Conservation (phyloP, 1,140 invertebrate genomes). For the Latrodectus geometricus region DNA sequence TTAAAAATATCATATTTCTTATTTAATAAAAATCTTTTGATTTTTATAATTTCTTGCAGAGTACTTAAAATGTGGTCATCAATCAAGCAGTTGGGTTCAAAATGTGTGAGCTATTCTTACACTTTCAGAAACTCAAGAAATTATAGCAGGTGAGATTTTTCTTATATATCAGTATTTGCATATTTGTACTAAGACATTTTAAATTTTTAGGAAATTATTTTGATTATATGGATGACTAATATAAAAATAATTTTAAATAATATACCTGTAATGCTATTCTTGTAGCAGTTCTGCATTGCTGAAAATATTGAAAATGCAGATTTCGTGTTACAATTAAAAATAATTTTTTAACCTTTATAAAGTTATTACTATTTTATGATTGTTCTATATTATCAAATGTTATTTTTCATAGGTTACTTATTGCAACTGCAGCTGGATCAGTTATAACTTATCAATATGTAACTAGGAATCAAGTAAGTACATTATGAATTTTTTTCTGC, state of each 20-base stretch:
- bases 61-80: neutral
- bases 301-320: neutral
- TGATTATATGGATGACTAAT: neutral
- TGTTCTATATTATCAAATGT: neutral
- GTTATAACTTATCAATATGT: slow-evolving; percentile 17
- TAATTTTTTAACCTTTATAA: neutral
- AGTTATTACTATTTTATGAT: neutral
- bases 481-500: neutral
- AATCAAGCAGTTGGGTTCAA: slow-evolving; percentile 13
- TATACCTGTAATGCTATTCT: neutral
- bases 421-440: slow-evolving; percentile 11
- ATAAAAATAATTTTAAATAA: neutral
- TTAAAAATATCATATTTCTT: too few relatives aligned
- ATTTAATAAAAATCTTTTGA: too few relatives aligned
- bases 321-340: neutral
- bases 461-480: slow-evolving; percentile 23
- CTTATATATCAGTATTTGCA: neutral
- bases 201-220: neutral
- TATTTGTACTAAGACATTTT: neutral
- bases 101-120: neutral
- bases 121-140: slow-evolving; percentile 8
- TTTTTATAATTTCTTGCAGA: slow-evolving; percentile 6
- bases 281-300: neutral
- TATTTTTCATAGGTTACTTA: slow-evolving; percentile 12
- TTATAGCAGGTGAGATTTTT: neutral